phyloP scores from a whole-genome alignment of 2,888 invertebrate genomes.

The Shargacucullia verbasci region DNA sequence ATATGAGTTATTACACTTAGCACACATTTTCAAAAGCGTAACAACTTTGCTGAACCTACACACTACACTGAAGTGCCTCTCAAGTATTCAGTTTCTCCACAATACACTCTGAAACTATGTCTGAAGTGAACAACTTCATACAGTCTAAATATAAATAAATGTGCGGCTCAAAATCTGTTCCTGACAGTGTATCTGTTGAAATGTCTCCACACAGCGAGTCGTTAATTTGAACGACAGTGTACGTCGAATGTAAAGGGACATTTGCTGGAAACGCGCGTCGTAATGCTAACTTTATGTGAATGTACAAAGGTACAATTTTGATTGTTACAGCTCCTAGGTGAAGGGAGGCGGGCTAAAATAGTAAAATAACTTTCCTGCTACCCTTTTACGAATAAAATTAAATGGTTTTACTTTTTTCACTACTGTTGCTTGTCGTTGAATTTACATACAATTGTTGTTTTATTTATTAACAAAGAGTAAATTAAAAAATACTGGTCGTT shows the following conservation, averaged over 20 bases:
- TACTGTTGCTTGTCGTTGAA: neutral
- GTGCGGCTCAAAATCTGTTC: slow-evolving; percentile 23
- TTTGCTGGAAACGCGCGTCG: slow-evolving; percentile 1
- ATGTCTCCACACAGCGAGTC: slow-evolving; percentile 26
- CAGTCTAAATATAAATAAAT: slow-evolving; percentile 25
- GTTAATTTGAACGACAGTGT: slow-evolving; percentile 48
- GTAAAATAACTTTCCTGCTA: slow-evolving; percentile 34
- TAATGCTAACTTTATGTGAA: slow-evolving; percentile 20
- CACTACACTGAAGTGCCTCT: neutral
- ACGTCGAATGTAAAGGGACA: slow-evolving; percentile 25
- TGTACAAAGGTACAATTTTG: slow-evolving; percentile 4
- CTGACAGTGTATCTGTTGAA: slow-evolving; percentile 29
- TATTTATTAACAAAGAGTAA: no score
- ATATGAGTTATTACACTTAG: no score
- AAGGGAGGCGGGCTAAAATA: slow-evolving; percentile 13
- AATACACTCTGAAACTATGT: slow-evolving; percentile 11
- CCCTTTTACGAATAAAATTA: slow-evolving; percentile 28
- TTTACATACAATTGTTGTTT: neutral
- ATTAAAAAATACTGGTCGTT: no score
- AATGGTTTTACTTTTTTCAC: slow-evolving; percentile 22
- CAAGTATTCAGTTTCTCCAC: neutral
- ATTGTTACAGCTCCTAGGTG: neutral
- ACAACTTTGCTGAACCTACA: neutral
- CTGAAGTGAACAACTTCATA: no score
- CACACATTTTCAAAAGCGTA: neutral